A percentile compares a stretch with the other conserved stretches of the same genome.
Conservation (phyloP, 2,888 invertebrate species). For the Pseudanteris insignis region DNA sequence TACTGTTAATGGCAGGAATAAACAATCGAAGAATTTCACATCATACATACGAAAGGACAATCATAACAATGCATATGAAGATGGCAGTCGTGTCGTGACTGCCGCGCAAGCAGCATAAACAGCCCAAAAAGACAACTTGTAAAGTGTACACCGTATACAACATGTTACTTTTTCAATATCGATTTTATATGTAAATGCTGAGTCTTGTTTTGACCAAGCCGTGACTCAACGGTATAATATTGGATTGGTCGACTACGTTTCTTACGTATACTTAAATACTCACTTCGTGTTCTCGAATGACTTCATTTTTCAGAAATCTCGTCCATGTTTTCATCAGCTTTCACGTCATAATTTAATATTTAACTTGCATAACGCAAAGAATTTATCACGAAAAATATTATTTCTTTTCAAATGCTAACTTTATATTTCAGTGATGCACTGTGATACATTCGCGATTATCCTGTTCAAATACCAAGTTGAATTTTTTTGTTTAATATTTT, state of each 20-base stretch:
- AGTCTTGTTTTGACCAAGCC: slow-evolving; percentile 37
- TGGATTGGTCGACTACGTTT: slow-evolving; percentile 21
- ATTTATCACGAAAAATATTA: too few species aligned
- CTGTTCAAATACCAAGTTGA: too few species aligned
- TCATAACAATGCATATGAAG: slow-evolving; percentile 45
- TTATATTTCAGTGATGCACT: too few species aligned
- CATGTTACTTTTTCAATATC: slow-evolving; percentile 44
- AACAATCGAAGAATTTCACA: slow-evolving; percentile 6
- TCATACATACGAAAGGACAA: slow-evolving; percentile 21
- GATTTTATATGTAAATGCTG: slow-evolving; percentile 46
- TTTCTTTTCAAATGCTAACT: too few species aligned
- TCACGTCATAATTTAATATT: too few species aligned
- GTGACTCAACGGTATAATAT: slow-evolving; percentile 40
- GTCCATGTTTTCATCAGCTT: slow-evolving; percentile 25
- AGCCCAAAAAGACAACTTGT: slow-evolving; percentile 53
- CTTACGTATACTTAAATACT: slow-evolving; percentile 21
- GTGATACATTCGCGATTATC: too few species aligned
- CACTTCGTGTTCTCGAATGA: slow-evolving; percentile 28
- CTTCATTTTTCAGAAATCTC: slow-evolving; percentile 33
- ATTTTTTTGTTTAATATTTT: too few species aligned
- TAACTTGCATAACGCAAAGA: too few species aligned
- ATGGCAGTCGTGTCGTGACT: slow-evolving; percentile 54
- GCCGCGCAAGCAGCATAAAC: slow-evolving; percentile 49
- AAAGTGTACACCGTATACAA: slow-evolving; percentile 46
- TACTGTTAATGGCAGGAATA: too few species aligned